Base-by-base conservation (phyloP, 2,113 vertebrate species). In the Podarcis cretensis region DNA sequence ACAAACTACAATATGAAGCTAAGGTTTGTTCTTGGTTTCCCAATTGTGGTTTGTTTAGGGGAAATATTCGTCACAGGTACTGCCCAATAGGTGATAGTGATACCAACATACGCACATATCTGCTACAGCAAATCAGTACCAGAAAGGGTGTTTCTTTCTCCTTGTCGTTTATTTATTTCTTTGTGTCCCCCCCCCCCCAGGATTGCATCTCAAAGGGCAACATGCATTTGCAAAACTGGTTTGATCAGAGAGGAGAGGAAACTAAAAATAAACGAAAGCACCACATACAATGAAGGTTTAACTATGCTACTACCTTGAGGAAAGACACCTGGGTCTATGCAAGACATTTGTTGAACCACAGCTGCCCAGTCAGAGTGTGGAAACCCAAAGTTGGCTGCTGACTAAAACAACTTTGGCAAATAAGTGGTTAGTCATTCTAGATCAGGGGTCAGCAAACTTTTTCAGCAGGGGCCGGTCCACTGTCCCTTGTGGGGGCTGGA, bases 391-490 rank as follows among this genome's bases (percentile, higher is more conserved):
- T 63, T 4, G 35, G 10, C 3, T 23, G 6, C 63, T 75, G 6
- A 32, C 73, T 68, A 30, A 30, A 77, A 82, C 32, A 83, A 30
- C 35, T 13, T 35, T n/a, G 54, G 66, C 35, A 65, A 43, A 48
- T 25, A 32, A 32, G 14, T 43, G 89, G 90, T 90, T 94, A 85
- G 77, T 91, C 85, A 92, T 92, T 92, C 91, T 0, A 14, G 83
- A 88, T 5, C 93, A 48, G 43, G 43, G 48, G 48, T 48, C 9
- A 48, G 48, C 8, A 48, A 48, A 48, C 48, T 48, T 48, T 48
- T 48, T 48, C 48, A 48, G 48, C 48, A 10, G 48, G 48, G 9
- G 48, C 48, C 48, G 9, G 48, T 48, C 48, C 48, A 48, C 48
- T 48, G 48, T 48, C 48, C 48, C 48, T 12, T 12, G 48, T 54